Evolutionary conservation across 2,113 vertebrate species (phyloP).

Genomic region (Lontra canadensis): DNA sequence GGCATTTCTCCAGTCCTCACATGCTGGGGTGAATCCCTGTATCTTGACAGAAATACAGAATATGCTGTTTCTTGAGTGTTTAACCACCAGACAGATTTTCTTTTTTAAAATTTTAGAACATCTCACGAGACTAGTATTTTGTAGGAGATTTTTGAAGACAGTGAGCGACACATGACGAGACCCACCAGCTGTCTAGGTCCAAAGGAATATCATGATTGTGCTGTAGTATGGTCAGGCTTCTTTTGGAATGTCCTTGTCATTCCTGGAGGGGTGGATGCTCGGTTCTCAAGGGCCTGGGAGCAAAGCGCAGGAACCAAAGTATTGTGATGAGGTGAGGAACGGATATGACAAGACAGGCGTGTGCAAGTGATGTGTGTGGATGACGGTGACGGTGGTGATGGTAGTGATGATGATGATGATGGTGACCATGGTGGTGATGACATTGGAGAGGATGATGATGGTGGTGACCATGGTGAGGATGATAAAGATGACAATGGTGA

Average conservation of each 20-base stretch:
- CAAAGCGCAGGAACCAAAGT: neutral
- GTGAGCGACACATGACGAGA: neutral
- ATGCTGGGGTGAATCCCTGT: neutral
- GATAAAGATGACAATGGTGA: fast-evolving
- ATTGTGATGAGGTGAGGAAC: neutral
- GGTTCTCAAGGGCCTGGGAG: neutral
- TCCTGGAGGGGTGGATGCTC: neutral
- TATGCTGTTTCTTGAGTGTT: neutral
- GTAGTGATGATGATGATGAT: fast-evolving
- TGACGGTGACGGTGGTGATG: neutral
- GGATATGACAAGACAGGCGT: neutral
- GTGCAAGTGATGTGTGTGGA: neutral
- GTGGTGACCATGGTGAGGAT: fast-evolving
- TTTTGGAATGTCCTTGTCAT: neutral
- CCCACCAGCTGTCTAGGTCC: neutral
- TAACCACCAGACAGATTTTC: neutral
- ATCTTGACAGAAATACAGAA: neutral
- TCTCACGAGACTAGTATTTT: neutral
- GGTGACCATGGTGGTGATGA: neutral
- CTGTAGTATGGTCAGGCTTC: neutral
- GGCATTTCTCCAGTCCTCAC: neutral
- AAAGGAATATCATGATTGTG: neutral
- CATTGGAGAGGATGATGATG: neutral
- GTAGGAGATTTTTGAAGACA: neutral
- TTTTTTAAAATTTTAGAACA: neutral